Conservation (phyloP, 2,113 vertebrate genomes). For the Acrocephalus kingi region DNA sequence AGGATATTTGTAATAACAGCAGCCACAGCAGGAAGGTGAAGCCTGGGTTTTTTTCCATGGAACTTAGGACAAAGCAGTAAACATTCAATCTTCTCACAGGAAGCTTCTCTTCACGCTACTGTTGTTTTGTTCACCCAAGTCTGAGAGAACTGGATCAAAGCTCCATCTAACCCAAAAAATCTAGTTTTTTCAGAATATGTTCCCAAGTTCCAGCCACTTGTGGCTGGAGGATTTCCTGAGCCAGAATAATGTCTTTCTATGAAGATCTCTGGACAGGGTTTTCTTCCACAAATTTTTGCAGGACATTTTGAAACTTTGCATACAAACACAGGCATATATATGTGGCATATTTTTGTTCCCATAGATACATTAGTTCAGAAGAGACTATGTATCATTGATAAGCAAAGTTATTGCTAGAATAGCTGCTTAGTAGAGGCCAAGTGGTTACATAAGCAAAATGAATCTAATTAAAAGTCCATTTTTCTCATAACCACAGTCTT, state of each 20-base stretch:
- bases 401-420: background rate
- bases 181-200: background rate
- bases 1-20: background rate
- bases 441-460: constrained; percentile 38
- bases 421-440: background rate
- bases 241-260: background rate
- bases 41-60: background rate
- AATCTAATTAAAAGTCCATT: constrained; percentile 49
- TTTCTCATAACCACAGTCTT: constrained; percentile 41
- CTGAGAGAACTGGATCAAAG: background rate
- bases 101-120: background rate
- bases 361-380: background rate
- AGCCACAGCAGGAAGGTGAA: background rate
- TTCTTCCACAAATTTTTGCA: background rate
- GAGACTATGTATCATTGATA: background rate
- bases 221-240: background rate
- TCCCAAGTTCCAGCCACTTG: background rate
- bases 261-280: background rate
- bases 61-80: background rate
- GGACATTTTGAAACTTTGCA: background rate
- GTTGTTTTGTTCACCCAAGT: constrained; percentile 11
- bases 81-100: background rate
- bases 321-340: background rate
- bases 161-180: background rate
- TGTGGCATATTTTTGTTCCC: background rate